A percentile compares a stretch with the other conserved stretches of the same genome.
These are phyloP conservation scores for Megaceryle torquata DNA, from an alignment of 2,113 vertebrate genomes.

Conservation along the genomic window DNA sequence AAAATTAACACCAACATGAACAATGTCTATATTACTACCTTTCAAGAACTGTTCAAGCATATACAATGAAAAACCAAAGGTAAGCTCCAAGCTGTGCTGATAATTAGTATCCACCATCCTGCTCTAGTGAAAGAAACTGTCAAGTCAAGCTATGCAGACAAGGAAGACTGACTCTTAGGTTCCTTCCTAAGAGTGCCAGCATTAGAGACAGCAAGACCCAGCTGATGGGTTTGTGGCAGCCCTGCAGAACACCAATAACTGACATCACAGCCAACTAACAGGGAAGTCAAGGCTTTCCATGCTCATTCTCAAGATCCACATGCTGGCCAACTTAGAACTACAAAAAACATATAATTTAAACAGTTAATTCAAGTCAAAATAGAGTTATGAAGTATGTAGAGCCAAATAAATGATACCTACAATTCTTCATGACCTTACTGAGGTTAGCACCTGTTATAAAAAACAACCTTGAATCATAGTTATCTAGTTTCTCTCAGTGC, in stretches of 20 bases:
- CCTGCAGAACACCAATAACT: neutral
- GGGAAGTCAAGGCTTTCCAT: neutral
- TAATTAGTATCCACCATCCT: neutral
- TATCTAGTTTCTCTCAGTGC: neutral
- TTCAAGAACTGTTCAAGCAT: neutral
- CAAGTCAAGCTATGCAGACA: rapidly evolving
- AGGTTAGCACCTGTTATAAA: neutral
- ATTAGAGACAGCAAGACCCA: neutral
- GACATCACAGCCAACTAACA: neutral
- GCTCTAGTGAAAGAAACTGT: neutral
- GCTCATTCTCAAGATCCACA: neutral
- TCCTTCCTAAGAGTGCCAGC: neutral
- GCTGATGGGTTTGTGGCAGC: neutral
- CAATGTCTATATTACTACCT: neutral
- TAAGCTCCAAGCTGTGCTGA: neutral
- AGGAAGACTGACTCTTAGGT: neutral
- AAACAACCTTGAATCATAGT: neutral
- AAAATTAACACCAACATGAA: neutral
- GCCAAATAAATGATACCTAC: neutral
- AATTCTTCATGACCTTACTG: neutral
- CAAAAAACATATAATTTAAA: neutral
- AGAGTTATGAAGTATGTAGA: neutral
- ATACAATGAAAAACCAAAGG: neutral
- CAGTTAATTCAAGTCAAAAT: neutral
- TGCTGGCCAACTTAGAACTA: neutral